Conservation (phyloP, 2,888 invertebrate genomes). For the Troglohyphantes excavatus region DNA sequence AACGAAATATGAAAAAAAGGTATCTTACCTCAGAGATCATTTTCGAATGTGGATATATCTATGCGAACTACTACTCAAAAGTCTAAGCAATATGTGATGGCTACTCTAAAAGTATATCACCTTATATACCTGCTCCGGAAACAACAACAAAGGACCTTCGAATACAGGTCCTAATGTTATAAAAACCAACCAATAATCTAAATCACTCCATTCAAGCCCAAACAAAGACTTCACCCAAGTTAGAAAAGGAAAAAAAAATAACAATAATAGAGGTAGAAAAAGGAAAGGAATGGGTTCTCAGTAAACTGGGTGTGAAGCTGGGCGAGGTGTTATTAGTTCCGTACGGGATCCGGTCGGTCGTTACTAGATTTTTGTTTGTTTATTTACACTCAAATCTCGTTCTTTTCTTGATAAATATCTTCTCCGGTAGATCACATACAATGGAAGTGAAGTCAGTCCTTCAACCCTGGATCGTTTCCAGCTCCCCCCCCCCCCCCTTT, state of each 20-base stretch:
- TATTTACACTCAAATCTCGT: neutral
- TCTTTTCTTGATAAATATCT: slow-evolving; percentile 66
- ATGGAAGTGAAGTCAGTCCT: slow-evolving; percentile 59
- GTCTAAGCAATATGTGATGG: slow-evolving; percentile 26
- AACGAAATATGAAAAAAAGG: too few species aligned
- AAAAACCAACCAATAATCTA: slow-evolving; percentile 39
- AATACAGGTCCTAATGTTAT: slow-evolving; percentile 52
- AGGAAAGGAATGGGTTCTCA: neutral
- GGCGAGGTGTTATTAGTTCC: slow-evolving; percentile 45
- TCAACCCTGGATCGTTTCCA: slow-evolving; percentile 42
- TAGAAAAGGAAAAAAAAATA: neutral
- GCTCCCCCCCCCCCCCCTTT: neutral
- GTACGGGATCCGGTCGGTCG: slow-evolving; percentile 7
- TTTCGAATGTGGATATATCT: neutral
- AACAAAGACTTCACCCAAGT: slow-evolving; percentile 37
- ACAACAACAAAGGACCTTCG: slow-evolving; percentile 57
- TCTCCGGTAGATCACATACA: slow-evolving; percentile 33
- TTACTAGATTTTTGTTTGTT: slow-evolving; percentile 44
- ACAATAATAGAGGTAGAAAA: slow-evolving; percentile 5
- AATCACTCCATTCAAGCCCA: slow-evolving; percentile 20
- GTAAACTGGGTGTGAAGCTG: slow-evolving; percentile 63
- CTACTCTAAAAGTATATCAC: neutral
- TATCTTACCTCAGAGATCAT: slow-evolving; percentile 66
- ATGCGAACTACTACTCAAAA: neutral
- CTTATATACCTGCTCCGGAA: slow-evolving; percentile 46